These are phyloP conservation scores for Drosophila kanekoi DNA, from an alignment of 2,888 invertebrate species.

Conservation along the genomic window DNA sequence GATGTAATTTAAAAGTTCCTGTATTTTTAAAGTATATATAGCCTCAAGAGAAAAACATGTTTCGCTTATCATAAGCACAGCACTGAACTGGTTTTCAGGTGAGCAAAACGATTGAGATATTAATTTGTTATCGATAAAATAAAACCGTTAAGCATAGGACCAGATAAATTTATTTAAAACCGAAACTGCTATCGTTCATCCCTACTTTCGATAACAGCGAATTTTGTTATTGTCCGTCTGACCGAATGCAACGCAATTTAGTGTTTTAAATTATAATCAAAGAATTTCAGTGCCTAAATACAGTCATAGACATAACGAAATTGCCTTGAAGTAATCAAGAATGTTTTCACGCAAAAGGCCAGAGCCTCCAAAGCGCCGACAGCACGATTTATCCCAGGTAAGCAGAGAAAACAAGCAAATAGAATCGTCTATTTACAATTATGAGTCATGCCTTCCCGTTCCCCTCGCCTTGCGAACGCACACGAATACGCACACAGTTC, in stretches of 20 bases:
- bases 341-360: slow-evolving; percentile 84
- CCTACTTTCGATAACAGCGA: slow-evolving; percentile 39
- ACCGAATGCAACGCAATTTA: slow-evolving; percentile 54
- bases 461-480: background rate
- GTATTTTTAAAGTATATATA: too few relatives aligned
- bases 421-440: slow-evolving; percentile 51
- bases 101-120: too few relatives aligned
- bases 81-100: too few relatives aligned
- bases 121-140: too few relatives aligned
- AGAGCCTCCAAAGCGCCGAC: slow-evolving; percentile 78
- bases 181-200: slow-evolving; percentile 7
- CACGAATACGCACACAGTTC: slow-evolving; percentile 86
- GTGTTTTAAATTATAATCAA: slow-evolving; percentile 20
- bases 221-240: slow-evolving; percentile 37
- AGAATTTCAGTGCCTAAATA: slow-evolving; percentile 24
- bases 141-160: background rate
- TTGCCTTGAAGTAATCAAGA: slow-evolving; percentile 14
- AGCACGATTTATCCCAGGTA: slow-evolving; percentile 84
- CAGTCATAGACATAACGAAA: slow-evolving; percentile 19
- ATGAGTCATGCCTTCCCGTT: slow-evolving; percentile 55
- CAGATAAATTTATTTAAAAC: background rate
- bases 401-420: slow-evolving; percentile 11
- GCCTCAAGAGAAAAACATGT: too few relatives aligned
- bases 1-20: too few relatives aligned
- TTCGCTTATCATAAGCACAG: too few relatives aligned